Percentiles rank a stretch among this genome's conserved stretches.
These are phyloP conservation scores for Trichogramma pretiosum DNA, from an alignment of 1,140 invertebrate species.

Conservation along the genomic window DNA sequence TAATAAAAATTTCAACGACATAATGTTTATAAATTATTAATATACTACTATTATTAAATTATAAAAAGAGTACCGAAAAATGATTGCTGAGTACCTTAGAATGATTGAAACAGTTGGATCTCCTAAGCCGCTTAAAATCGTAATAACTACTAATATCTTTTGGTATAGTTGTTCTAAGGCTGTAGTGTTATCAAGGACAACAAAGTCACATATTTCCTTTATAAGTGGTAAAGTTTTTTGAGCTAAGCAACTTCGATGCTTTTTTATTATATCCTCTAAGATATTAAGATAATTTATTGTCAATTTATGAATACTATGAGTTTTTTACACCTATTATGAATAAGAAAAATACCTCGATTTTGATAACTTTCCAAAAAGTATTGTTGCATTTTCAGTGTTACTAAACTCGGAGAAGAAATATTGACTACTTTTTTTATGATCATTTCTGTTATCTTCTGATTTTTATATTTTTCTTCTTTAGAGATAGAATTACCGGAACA, in stretches of 20 bases:
- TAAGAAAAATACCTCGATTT: conserved; percentile 37
- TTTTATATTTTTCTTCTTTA: too few species aligned
- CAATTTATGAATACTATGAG: neutral
- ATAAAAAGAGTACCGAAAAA: neutral
- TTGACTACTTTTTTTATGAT: conserved; percentile 30
- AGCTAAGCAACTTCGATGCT: conserved; percentile 44
- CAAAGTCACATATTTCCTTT: conserved; percentile 49
- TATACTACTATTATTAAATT: neutral
- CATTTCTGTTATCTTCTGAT: too few species aligned
- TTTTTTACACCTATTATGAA: neutral
- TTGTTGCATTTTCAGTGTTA: conserved; percentile 59
- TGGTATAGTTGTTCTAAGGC: conserved; percentile 50
- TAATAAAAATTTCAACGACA: neutral
- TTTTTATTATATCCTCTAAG: conserved; percentile 45
- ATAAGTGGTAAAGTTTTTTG: conserved; percentile 45
- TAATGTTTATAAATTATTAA: conserved; percentile 12
- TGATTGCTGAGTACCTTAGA: conserved; percentile 41
- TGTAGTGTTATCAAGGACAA: conserved; percentile 37
- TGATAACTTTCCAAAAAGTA: conserved; percentile 62
- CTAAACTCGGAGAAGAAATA: conserved; percentile 34
- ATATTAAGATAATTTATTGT: neutral
- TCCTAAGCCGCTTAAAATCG: conserved; percentile 53
- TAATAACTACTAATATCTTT: conserved; percentile 55
- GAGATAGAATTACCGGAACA: too few species aligned
- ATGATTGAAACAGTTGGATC: conserved; percentile 48